Percentiles rank a stretch among this genome's conserved stretches.
Evolutionary conservation across 1,140 invertebrate genomes (phyloP).

Genomic region (Drosophila melanica): DNA sequence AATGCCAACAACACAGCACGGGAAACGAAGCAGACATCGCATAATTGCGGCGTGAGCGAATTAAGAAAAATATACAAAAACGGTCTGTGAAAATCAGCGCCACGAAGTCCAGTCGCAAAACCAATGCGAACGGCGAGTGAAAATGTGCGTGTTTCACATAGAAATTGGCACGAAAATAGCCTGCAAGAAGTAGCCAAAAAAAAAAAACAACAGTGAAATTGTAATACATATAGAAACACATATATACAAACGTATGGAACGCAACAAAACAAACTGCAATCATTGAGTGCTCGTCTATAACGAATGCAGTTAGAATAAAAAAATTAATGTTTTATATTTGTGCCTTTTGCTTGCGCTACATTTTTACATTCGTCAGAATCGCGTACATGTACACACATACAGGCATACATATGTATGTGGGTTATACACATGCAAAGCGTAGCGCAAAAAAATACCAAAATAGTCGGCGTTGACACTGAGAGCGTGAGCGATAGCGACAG

Average conservation of each 20-base stretch:
- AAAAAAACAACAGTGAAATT: slow-evolving; percentile 35
- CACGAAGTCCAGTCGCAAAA: slow-evolving; percentile 16
- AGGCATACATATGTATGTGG: slow-evolving; percentile 10
- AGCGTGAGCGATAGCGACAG: slow-evolving; percentile 13
- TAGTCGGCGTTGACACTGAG: slow-evolving; percentile 55
- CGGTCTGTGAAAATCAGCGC: slow-evolving; percentile 46
- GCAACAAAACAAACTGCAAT: slow-evolving; percentile 42
- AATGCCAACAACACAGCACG: slow-evolving; percentile 58
- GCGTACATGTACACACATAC: slow-evolving; percentile 34
- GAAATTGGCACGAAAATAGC: slow-evolving; percentile 36
- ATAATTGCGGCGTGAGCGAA: slow-evolving; percentile 47
- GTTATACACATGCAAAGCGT: slow-evolving; percentile 47
- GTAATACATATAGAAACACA: slow-evolving; percentile 27
- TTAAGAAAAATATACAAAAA: slow-evolving; percentile 33
- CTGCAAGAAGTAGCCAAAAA: slow-evolving; percentile 14
- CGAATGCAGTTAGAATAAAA: slow-evolving; percentile 25
- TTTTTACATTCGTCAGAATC: slow-evolving; percentile 44
- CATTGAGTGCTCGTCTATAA: not conserved
- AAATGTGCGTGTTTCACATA: slow-evolving; percentile 41
- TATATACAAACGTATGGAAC: slow-evolving; percentile 1
- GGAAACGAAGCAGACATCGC: slow-evolving; percentile 36
- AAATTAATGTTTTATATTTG: slow-evolving; percentile 25
- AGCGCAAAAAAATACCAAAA: slow-evolving; percentile 60
- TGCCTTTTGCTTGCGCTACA: slow-evolving; percentile 33
- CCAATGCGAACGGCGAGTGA: slow-evolving; percentile 26